Base-by-base conservation (phyloP, 2,888 invertebrate genomes). In the Podabrus alpinus region DNA sequence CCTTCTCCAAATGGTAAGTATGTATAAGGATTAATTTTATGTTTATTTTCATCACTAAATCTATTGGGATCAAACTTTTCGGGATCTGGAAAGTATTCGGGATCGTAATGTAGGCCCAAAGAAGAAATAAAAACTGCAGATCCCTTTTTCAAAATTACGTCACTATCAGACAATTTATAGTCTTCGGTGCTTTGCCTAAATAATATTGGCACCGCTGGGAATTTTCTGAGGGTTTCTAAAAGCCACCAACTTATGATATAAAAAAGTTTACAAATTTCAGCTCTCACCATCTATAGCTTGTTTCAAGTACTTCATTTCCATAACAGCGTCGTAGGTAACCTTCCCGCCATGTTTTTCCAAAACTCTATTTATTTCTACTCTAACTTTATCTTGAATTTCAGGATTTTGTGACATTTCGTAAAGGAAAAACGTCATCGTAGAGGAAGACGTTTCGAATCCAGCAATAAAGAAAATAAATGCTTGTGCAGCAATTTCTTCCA, bases 361-460 rank as follows among this genome's bases (percentile, higher is more conserved):
- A 3, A 82, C 80, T 3, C 75, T 72, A 10, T 81, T 80, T 13
- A 88, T 82, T 79, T 88, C 87, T 9, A 81, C 66, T 25, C 82
- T 74, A 13, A 87, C 77, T 66, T 80, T 82, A 3, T 86, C 82
- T 76, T 88, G 88, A 3, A 86, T 80, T 1, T 85, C 83, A 13
- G 81, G 83, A 77, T 87, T 82, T 13, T 82, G 61, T 1, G 87
- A 86, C 16, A 88, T 80, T 69, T 84, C 83, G 75, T 87, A 87
- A 3, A 86, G 78, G 25, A 82, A 82, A 74, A 85, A 86, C 15
- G 84, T 84, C 21, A 87, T 78, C 0, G 87, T 83, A 0, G 86
- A 82, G 0, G 88, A 86, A 0, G 86, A 86, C 0, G 87, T 87
- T 77, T 88, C 88, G 74, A 86, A 88, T 3, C 88, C 88, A 25